Percentiles rank a stretch among this genome's conserved stretches.
These are phyloP conservation scores for Plagiodera versicolora DNA, from an alignment of 2,888 invertebrate species.

Conservation along the genomic window DNA sequence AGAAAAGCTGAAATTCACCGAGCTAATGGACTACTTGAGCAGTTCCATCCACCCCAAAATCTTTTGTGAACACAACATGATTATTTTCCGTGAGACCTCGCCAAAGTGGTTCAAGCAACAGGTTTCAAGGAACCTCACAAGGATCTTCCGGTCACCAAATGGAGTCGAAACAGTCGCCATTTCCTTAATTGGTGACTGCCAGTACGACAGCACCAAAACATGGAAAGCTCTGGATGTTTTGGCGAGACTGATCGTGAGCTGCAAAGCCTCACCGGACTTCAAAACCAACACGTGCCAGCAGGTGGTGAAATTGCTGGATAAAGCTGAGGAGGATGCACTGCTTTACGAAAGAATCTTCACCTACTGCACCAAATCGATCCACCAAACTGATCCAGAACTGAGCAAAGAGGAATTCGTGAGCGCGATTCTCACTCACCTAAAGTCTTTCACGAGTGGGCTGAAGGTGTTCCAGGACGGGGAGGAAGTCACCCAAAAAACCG, in stretches of 20 bases:
- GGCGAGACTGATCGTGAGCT: conserved; percentile 64
- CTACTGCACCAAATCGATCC: conserved; percentile 60
- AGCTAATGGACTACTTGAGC: conserved; percentile 58
- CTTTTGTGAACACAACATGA: conserved; percentile 70
- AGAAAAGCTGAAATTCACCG: conserved; percentile 59
- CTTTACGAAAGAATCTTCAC: conserved; percentile 54
- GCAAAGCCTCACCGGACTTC: conserved; percentile 60
- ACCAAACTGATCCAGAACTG: conserved; percentile 56
- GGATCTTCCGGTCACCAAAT: conserved; percentile 61
- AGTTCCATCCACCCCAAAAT: conserved; percentile 62
- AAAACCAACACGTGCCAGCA: conserved; percentile 60
- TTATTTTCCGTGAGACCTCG: conserved; percentile 61
- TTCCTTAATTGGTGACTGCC: conserved; percentile 60
- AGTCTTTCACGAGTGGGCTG: conserved; percentile 37
- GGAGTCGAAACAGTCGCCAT: conserved; percentile 67
- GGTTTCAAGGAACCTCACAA: conserved; percentile 64
- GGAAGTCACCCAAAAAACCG: conserved; percentile 41
- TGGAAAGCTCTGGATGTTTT: conserved; percentile 71
- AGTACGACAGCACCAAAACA: conserved; percentile 59
- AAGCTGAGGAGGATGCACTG: conserved; percentile 25
- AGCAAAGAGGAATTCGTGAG: conserved; percentile 52
- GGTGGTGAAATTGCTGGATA: conserved; percentile 54
- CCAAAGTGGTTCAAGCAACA: conserved; percentile 67
- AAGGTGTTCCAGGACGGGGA: conserved; percentile 42
- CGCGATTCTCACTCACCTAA: conserved; percentile 29